These are phyloP conservation scores for Gymnocheta viridis DNA, from an alignment of 2,888 invertebrate genomes.

Conservation along the genomic window DNA sequence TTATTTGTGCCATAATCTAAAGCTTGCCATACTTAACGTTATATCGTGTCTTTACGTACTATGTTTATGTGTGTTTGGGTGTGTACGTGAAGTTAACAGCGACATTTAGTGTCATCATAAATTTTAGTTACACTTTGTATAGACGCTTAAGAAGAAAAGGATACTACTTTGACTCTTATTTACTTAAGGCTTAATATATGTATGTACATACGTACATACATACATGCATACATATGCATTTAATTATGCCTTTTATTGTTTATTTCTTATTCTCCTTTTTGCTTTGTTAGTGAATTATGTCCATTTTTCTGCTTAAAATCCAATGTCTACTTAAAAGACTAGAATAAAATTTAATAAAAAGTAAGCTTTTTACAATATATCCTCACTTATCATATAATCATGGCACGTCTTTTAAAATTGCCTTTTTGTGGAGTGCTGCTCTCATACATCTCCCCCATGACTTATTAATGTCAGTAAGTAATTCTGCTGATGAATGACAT, in stretches of 20 bases:
- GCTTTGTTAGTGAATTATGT: constrained; percentile 27
- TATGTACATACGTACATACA: too few relatives aligned
- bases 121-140: constrained; percentile 50
- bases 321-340: not conserved
- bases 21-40: constrained; percentile 11
- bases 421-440: constrained; percentile 32
- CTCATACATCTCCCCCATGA: constrained; percentile 56
- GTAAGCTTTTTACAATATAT: not conserved
- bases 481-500: constrained; percentile 56
- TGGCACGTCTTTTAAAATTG: constrained; percentile 58
- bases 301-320: constrained; percentile 7
- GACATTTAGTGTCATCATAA: constrained; percentile 49
- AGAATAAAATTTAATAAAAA: not conserved
- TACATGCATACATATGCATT: not conserved
- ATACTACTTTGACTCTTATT: constrained; percentile 12
- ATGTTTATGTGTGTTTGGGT: not conserved
- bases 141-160: constrained; percentile 1
- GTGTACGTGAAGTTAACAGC: constrained; percentile 32
- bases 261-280: constrained; percentile 6
- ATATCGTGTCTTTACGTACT: not conserved
- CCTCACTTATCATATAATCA: constrained; percentile 46
- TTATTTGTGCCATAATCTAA: constrained; percentile 7
- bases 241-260: constrained; percentile 37
- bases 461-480: constrained; percentile 62
- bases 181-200: constrained; percentile 1